Evolutionary conservation across 2,888 invertebrate species (phyloP), one percentile per base, ranked within the genome.

Genomic region (Phengaris arion): DNA sequence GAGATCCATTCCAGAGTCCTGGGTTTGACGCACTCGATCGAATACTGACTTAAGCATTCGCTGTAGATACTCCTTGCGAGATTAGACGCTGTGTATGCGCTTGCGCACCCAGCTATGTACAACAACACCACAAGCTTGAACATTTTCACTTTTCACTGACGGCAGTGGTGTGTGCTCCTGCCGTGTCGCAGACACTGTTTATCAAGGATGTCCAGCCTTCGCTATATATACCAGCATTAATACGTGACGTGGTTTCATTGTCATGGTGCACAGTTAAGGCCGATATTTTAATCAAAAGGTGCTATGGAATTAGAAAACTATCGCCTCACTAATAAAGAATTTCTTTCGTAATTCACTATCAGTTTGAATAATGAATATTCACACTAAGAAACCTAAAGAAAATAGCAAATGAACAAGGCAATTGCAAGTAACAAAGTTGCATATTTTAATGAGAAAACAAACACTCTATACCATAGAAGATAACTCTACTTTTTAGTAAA

Each of bases 1-100:
- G 95, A 95, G 81, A 97, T 94, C 96, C 97, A 97, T 80, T 95
- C 94, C 84, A 97, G 87, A 70, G 97, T 95, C 87, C 96, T 96
- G 9, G 97, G 97, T 83, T 96, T 96, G 75, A 96, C 96, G 89
- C 97, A 97, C 83, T 95, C 94, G 79, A 96, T 92, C 68, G 96
- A 96, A 83, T 96, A 95, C 82, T 95, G 95, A 85, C 95, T 95
- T 73, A 96, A 85, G 83, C 96, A 96, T 86, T 95, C 94, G 75
- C 94, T 89, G 85, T 96, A 96, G 88, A 96, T 95, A 83, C 96
- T 96, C 79, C 91, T 91, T 22, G 95, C 92, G 83, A 96, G 87
- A 79, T 95, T 95, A 3, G 95, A 90, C 2, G 96, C 96, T n/a
- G 96, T 94, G 78, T 90, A 89, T 77, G 89, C 91, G 86, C 89